These are phyloP conservation scores for Vireo altiloquus DNA, from an alignment of 2,113 vertebrate genomes.

Conservation along the genomic window DNA sequence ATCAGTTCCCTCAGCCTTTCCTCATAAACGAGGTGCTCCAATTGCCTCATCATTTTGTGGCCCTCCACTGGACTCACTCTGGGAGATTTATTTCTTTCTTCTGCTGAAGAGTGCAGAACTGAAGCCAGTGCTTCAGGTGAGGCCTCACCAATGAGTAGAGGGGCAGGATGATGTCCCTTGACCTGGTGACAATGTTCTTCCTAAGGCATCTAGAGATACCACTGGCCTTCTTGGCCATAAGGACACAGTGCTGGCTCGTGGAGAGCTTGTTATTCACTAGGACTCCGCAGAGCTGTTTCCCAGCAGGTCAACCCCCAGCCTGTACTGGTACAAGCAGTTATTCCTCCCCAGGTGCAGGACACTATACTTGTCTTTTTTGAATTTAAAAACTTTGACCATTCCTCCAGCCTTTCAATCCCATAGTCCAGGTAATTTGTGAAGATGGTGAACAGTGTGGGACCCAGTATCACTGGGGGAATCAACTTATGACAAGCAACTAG, in stretches of 20 bases:
- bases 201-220: too few relatives aligned
- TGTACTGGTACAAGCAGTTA: too few relatives aligned
- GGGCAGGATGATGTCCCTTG: neutral
- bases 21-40: neutral
- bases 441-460: neutral
- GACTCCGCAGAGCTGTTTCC: neutral
- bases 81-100: neutral
- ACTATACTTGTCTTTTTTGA: too few relatives aligned
- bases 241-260: neutral
- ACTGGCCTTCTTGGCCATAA: neutral
- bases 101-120: neutral
- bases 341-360: neutral
- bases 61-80: neutral
- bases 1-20: neutral
- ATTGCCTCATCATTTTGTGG: neutral
- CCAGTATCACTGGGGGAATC: neutral
- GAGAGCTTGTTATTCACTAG: neutral
- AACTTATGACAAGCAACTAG: neutral
- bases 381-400: neutral
- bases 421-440: neutral
- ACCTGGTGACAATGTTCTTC: neutral
- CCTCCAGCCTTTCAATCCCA: neutral
- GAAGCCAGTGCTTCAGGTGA: neutral
- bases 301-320: neutral
- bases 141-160: neutral